Evolutionary conservation across 2,888 invertebrate genomes (phyloP), one percentile per base, ranked within the genome.

Genomic region (Hypercompe scribonia): DNA sequence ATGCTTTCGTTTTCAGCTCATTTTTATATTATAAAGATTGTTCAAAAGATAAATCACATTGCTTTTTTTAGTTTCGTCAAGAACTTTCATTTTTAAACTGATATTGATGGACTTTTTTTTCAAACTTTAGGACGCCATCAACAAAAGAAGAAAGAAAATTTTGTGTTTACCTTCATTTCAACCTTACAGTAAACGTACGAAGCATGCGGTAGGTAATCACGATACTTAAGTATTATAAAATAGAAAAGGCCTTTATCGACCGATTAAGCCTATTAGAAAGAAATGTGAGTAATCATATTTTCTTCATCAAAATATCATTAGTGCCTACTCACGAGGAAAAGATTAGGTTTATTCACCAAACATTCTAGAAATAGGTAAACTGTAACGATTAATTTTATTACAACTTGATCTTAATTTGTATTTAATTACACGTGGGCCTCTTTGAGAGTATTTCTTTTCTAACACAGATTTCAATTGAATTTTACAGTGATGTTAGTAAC

Each of bases 231-330:
- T 1, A 42, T 15, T 15, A 42, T 42, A 3, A 4, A 18, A 46
- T 46, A 46, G 21, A 21, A 46, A 46, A 46, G 13, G 7, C 15
- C 0, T 21, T 46, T 46, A 21, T 46, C 46, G 21, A 7, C 21
- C 21, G 46, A 46, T 46, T 46, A 3, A 46, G 21, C 46, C 46
- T 46, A 46, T 78, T 78, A 78, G 68, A 64, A 79, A 79, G 76
- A 84, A 81, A 84, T 77, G 70, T 54, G 65, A 63, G 73, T 70
- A 70, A 79, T 54, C 72, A 18, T 46, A 21, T 63, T 24, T 77
- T 72, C 39, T 64, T 21, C 71, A 84, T 84, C 31, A 81, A 79
- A 78, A 70, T 73, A 66, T 71, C 77, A 78, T 84, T 82, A 81
- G 70, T 72, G 58, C 75, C 24, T 50, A 28, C 13, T 68, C 70